Evolutionary conservation across 2,888 invertebrate genomes (phyloP).

Genomic region (Phaonia tiefii): DNA sequence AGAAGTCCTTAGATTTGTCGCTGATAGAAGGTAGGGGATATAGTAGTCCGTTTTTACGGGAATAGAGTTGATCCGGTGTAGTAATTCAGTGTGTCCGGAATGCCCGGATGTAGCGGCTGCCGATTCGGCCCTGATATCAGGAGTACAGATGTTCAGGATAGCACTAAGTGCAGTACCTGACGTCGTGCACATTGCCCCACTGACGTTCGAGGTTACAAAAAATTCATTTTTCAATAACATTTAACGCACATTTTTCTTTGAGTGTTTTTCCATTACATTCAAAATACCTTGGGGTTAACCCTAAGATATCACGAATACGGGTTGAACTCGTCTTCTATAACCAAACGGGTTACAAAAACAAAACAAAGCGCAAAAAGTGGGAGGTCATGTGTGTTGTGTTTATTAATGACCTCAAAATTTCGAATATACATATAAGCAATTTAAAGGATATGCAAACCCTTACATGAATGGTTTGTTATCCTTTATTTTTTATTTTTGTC

Average conservation of each 20-base stretch:
- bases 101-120: no score
- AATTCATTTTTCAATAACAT: no score
- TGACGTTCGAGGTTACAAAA: no score
- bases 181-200: no score
- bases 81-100: no score
- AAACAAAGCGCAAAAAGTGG: neutral
- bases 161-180: no score
- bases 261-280: neutral
- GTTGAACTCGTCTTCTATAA: slow-evolving; percentile 27
- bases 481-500: slow-evolving; percentile 32
- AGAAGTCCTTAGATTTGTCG: no score
- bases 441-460: slow-evolving; percentile 69
- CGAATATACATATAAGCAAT: slow-evolving; percentile 73
- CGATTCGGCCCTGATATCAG: no score
- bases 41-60: no score
- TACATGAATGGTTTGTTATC: slow-evolving; percentile 42
- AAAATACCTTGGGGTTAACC: slow-evolving; percentile 49
- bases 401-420: slow-evolving; percentile 77
- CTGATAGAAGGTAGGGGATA: no score
- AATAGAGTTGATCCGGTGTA: no score
- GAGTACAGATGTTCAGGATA: no score
- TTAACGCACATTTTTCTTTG: slow-evolving; percentile 3
- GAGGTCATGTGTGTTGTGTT: slow-evolving; percentile 67
- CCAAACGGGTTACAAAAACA: slow-evolving; percentile 16
- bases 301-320: slow-evolving; percentile 21